Evolutionary conservation across 2,797 vertebrate genomes (phyloP).

Genomic region (Falco rusticolus): DNA sequence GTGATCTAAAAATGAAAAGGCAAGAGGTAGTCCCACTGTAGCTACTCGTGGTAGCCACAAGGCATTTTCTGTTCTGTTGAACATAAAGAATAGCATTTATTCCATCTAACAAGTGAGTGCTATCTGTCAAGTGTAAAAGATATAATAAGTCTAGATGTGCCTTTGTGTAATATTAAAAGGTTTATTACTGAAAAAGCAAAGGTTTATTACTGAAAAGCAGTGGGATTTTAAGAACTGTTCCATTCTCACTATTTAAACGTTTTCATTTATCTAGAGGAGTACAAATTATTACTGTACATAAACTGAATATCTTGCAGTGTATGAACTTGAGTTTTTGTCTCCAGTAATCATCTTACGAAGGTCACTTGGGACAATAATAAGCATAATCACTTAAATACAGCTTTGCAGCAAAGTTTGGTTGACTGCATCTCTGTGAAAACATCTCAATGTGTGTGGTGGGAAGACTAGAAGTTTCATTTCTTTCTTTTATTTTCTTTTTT

Average conservation of each 20-base stretch:
- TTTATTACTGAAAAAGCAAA: neutral
- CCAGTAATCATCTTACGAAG: neutral
- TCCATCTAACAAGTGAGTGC: neutral
- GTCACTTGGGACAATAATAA: neutral
- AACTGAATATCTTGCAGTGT: neutral
- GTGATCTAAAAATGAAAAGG: neutral
- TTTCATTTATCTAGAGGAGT: neutral
- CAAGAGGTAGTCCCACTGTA: neutral
- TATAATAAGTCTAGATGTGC: rapidly evolving
- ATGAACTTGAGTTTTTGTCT: neutral
- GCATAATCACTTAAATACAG: neutral
- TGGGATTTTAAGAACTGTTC: neutral
- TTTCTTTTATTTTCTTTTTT: neutral
- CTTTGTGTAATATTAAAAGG: neutral
- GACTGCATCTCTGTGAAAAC: neutral
- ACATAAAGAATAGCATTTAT: neutral
- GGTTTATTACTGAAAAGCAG: neutral
- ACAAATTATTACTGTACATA: neutral
- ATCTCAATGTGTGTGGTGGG: neutral
- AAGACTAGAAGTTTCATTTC: neutral
- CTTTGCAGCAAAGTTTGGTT: neutral
- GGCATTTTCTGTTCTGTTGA: neutral
- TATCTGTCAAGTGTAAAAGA: neutral
- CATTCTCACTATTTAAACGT: neutral
- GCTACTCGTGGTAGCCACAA: neutral